Percentiles rank a stretch among this genome's conserved stretches.
phyloP scores from a whole-genome alignment of 92 coral and sea anemone genomes.

The Siderastrea radians region DNA sequence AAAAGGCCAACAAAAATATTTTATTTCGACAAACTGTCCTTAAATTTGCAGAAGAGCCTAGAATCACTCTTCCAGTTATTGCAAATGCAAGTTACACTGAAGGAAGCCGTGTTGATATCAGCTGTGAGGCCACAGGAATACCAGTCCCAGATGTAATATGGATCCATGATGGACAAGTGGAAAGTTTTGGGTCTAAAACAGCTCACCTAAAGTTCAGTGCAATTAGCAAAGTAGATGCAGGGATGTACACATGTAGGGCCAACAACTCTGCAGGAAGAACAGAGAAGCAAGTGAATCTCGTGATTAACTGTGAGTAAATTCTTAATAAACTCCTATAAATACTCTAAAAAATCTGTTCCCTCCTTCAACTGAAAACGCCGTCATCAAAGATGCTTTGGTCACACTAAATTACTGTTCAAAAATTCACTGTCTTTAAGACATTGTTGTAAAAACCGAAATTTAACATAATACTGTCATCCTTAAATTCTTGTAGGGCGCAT shows the following conservation, averaged over 20 bases:
- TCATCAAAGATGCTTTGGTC: no score
- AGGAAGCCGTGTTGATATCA: neutral
- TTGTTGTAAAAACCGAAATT: no score
- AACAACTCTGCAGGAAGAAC: neutral
- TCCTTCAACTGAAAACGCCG: no score
- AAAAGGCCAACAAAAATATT: no score
- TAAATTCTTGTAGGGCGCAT: no score
- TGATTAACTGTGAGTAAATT: neutral
- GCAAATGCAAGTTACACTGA: neutral
- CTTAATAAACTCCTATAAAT: no score
- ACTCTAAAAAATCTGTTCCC: no score
- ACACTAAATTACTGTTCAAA: no score
- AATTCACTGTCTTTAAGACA: no score
- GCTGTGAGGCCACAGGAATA: neutral
- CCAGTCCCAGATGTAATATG: neutral
- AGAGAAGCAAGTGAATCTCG: neutral
- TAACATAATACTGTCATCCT: no score
- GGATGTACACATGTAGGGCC: neutral
- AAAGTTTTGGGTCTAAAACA: neutral
- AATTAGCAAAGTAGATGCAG: neutral
- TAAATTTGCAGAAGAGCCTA: neutral
- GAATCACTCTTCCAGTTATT: neutral
- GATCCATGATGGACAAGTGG: neutral
- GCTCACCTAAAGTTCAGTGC: neutral
- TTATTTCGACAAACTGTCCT: no score